Evolutionary conservation across 2,113 vertebrate species (phyloP).

Genomic region (Salvelinus namaycush): DNA sequence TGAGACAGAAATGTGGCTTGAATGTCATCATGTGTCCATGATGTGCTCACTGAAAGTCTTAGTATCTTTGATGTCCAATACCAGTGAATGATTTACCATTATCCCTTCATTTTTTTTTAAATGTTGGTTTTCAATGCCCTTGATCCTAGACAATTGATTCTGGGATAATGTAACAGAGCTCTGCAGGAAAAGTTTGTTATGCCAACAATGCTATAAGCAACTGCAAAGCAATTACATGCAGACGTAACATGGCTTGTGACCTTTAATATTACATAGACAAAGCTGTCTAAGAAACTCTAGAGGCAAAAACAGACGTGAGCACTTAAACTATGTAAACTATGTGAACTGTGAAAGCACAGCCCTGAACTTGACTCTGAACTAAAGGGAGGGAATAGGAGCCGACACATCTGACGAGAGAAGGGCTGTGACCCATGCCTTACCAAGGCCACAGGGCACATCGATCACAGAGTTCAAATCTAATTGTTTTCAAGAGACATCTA

Average conservation of each 20-base stretch:
- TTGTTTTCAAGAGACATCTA: conserved; percentile 47
- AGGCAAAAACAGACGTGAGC: no score
- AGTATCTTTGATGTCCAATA: conserved; percentile 36
- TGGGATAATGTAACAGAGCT: not conserved
- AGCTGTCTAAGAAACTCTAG: no score
- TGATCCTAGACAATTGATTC: not conserved
- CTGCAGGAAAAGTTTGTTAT: no score
- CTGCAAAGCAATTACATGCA: no score
- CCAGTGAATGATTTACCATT: conserved; percentile 48
- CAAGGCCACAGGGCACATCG: conserved; percentile 59
- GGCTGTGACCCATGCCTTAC: conserved; percentile 43
- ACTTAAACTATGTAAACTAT: no score
- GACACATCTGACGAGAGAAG: conserved; percentile 33
- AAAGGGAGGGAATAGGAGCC: no score
- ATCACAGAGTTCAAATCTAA: conserved; percentile 42
- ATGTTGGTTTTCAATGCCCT: conserved; percentile 11
- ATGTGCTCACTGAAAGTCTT: conserved; percentile 35
- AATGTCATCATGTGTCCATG: conserved; percentile 31
- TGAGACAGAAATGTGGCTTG: conserved; percentile 34
- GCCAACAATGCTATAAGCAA: no score
- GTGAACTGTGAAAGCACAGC: no score
- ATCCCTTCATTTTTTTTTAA: conserved; percentile 36
- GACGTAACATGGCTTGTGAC: no score
- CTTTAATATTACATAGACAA: no score
- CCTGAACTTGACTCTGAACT: no score